These are phyloP conservation scores for Eulithis prunata DNA, from an alignment of 2,888 invertebrate species.

Conservation along the genomic window DNA sequence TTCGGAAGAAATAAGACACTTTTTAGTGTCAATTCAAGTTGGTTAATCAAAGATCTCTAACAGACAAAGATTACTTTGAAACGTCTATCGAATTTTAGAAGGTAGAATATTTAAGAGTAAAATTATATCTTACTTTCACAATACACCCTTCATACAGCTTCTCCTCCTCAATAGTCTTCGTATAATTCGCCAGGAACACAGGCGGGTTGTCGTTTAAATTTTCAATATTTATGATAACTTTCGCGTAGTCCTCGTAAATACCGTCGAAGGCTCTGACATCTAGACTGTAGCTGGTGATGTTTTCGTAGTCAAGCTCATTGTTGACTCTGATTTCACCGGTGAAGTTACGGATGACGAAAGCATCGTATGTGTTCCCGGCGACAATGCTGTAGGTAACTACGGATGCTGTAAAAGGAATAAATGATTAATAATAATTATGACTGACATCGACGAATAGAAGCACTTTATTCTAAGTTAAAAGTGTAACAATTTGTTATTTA, in stretches of 20 bases:
- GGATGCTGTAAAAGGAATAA: slow-evolving; percentile 83
- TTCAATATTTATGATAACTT: slow-evolving; percentile 92
- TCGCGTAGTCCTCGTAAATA: slow-evolving; percentile 91
- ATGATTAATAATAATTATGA: neutral
- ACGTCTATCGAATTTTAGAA: no score
- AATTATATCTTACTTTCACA: slow-evolving; percentile 78
- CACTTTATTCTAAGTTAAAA: neutral
- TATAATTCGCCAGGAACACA: slow-evolving; percentile 89
- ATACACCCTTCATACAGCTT: slow-evolving; percentile 88
- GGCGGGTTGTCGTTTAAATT: slow-evolving; percentile 98
- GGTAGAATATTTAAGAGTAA: no score
- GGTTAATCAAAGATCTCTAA: no score
- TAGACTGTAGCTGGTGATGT: slow-evolving; percentile 92
- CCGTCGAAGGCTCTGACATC: slow-evolving; percentile 94
- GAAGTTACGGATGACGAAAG: slow-evolving; percentile 92
- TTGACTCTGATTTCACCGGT: slow-evolving; percentile 94
- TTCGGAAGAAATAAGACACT: no score
- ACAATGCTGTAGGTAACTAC: slow-evolving; percentile 94
- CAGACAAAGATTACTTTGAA: no score
- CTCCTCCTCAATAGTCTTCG: slow-evolving; percentile 91
- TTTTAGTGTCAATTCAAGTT: no score
- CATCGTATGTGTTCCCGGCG: slow-evolving; percentile 93
- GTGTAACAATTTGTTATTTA: no score
- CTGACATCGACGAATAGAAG: neutral
- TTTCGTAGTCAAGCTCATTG: slow-evolving; percentile 91